Base-by-base conservation (phyloP, 1,140 invertebrate genomes). In the Drosophila nannoptera region DNA sequence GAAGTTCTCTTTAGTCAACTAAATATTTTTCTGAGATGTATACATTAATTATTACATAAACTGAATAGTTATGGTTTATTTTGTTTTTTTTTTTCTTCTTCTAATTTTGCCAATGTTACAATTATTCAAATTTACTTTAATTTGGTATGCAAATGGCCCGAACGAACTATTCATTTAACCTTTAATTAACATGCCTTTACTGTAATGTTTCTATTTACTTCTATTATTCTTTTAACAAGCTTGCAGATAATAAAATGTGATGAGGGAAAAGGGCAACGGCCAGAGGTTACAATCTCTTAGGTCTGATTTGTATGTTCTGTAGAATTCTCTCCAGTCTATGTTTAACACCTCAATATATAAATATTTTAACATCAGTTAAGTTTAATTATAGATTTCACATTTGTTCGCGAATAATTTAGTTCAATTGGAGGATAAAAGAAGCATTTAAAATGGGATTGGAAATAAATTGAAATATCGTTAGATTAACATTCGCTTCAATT, bases 21-120 rank as follows among this genome's bases (percentile, higher is more conserved):
- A 83, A 84, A 84, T 76, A 68, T 74, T 59, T 72, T 72, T 71
- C 65, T 54, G 81, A 80, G 73, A 84, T 55, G 43, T 40, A 53
- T 40, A 53, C 29, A 43, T 86, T 77, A 86, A 77, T 80, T 77
- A 82, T 69, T 84, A 76, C 76, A 83, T 80, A 55, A 73, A 80
- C 61, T 76, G 73, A 78, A 78, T 63, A 77, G 22, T 22, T 42
- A 58, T 69, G 29, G n/a, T 46, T 7, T 65, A 60, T 61, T 52
- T 45, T 62, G 29, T 42, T 60, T 55, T 11, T 6, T 65, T 75
- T 64, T 11, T 49, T 46, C 22, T 45, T 45, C n/a, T 67, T 58
- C 61, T 63, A 61, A 62, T 48, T 75, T 81, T 77, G 77, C 69
- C 22, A 74, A 84, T 80, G 63, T 70, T 69, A 70, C 73, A 56